Evolutionary conservation across 2,113 vertebrate genomes (phyloP).

Genomic region (Plecotus auritus): DNA sequence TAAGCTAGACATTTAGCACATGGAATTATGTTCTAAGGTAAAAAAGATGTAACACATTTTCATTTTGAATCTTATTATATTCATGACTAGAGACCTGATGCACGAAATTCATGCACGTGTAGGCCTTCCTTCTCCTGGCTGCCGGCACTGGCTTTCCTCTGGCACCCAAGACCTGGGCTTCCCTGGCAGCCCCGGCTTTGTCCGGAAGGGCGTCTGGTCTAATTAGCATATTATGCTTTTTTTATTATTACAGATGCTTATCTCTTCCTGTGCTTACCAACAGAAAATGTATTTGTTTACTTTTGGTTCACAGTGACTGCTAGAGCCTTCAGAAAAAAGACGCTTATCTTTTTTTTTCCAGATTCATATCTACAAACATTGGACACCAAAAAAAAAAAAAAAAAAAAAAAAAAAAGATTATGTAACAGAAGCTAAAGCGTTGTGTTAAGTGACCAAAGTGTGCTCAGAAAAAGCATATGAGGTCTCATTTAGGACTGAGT

Average conservation of each 20-base stretch:
- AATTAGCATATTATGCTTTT: too few relatives aligned
- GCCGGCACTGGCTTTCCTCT: too few relatives aligned
- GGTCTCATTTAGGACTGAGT: neutral
- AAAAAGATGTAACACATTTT: neutral
- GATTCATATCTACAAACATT: neutral
- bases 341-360: neutral
- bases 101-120: too few relatives aligned
- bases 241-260: neutral
- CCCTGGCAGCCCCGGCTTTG: too few relatives aligned
- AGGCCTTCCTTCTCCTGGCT: too few relatives aligned
- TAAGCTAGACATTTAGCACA: neutral
- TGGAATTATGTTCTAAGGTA: neutral
- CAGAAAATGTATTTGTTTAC: neutral
- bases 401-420: neutral
- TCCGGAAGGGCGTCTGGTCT: too few relatives aligned
- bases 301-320: slow-evolving; percentile 11
- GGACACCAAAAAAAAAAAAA: neutral
- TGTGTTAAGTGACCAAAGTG: neutral
- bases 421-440: neutral
- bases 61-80: slow-evolving; percentile 1
- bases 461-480: neutral
- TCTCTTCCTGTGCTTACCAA: slow-evolving; percentile 3
- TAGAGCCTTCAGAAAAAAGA: neutral
- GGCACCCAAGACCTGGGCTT: too few relatives aligned
- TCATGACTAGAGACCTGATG: too few relatives aligned